Base-by-base conservation (phyloP, 2,113 vertebrate genomes). In the Ceyx cyanopectus region DNA sequence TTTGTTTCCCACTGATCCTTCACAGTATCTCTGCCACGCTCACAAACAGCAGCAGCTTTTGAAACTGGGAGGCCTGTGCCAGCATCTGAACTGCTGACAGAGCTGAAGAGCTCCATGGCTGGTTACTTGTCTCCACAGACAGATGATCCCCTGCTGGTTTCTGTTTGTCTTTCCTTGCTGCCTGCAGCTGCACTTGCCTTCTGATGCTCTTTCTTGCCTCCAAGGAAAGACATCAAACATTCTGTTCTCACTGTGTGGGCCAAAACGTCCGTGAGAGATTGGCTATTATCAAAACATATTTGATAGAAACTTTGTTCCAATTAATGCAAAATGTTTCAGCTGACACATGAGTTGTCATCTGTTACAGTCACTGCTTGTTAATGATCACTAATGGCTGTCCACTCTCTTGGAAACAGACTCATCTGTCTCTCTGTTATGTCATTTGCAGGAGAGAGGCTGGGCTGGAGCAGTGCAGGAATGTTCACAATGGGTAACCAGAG, bases 301-400 rank as follows among this genome's bases (percentile, higher is more conserved):
- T 76, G 74, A 87, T 77, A 79, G 84, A 63, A 93, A 77, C 68
- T 92, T 93, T 53, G 13, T 87, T 93, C 87, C 51, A 91, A 80
- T 95, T 91, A 94, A 66, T n/a, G 34, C 1, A 0, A 56, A 87
- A 73, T 82, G 78, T 91, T 90, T 87, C 70, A 46, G 67, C 60
- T 91, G 87, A 77, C 56, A 77, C 43, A 63, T 14, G 57, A 62
- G 21, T 87, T 92, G 66, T 92, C 74, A 81, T 94, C 66, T 82
- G 73, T 81, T 74, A 60, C 37, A 37, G 72, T 69, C 70, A 37
- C 74, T 85, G 63, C 81, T 85, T 91, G 72, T 81, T 95, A 93
- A 92, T 89, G 86, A 81, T 92, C 69, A 80, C 63, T 87, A 82
- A 90, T 77, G 67, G 66, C 54, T 34, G 46, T 93, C 83, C 87